Evolutionary conservation across 2,797 vertebrate genomes (phyloP).

Genomic region (Brotogeris chrysoptera): DNA sequence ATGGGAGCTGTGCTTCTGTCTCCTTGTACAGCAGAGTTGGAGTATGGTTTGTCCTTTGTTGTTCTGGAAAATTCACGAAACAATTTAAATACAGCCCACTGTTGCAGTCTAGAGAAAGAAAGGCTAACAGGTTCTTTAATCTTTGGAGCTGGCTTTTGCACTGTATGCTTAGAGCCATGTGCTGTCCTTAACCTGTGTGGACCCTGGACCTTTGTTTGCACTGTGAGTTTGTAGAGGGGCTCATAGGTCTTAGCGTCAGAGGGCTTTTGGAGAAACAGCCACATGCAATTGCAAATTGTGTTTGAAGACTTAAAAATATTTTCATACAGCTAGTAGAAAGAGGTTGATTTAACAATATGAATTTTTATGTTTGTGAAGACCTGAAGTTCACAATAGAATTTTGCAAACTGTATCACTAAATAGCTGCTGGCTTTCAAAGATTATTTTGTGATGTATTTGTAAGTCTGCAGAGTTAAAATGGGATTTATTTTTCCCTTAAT

Average conservation of each 20-base stretch:
- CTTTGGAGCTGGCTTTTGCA: background rate
- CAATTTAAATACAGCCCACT: background rate
- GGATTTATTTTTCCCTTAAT: background rate
- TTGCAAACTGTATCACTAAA: background rate
- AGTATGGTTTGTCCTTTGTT: background rate
- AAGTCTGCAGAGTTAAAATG: background rate
- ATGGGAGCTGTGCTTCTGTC: background rate
- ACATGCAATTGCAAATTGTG: background rate
- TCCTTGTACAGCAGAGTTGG: background rate
- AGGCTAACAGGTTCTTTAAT: background rate
- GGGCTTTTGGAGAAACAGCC: background rate
- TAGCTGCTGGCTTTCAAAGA: background rate
- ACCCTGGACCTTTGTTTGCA: constrained; percentile 43
- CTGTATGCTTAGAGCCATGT: background rate
- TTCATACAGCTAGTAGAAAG: background rate
- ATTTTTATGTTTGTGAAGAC: background rate
- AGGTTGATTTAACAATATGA: background rate
- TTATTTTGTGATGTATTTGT: background rate
- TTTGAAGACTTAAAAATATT: background rate
- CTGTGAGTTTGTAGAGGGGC: background rate
- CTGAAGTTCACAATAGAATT: background rate
- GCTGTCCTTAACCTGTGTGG: constrained; percentile 37
- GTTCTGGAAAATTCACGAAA: background rate
- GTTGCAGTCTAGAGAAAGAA: background rate
- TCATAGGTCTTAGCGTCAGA: background rate